Evolutionary conservation across 2,797 vertebrate species (phyloP).

Genomic region (Lindbergichthys nudifrons): DNA sequence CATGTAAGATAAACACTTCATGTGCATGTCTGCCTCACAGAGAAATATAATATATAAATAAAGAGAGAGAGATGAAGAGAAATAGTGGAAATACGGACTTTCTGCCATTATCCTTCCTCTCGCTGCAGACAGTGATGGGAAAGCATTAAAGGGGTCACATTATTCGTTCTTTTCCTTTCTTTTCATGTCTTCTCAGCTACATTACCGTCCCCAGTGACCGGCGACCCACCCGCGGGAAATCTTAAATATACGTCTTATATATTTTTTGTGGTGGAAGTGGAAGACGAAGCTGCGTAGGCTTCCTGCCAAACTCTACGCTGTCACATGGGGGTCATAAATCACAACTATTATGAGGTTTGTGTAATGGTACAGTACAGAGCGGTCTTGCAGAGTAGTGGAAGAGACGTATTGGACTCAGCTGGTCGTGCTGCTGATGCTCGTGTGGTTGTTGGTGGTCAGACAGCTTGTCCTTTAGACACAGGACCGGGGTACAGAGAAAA

Average conservation of each 20-base stretch:
- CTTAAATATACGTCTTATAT: constrained; percentile 56
- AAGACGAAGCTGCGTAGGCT: constrained; percentile 55
- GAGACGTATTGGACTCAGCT: constrained; percentile 49
- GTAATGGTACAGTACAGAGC: constrained; percentile 60
- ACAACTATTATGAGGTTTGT: constrained; percentile 77
- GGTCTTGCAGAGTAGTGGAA: constrained; percentile 44
- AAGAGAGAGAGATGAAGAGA: background rate
- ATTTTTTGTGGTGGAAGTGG: constrained; percentile 57
- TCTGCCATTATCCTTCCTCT: constrained; percentile 22
- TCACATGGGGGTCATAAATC: constrained; percentile 80
- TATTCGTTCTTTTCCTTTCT: constrained; percentile 32
- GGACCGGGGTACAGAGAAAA: constrained; percentile 14
- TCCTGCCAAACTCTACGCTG: constrained; percentile 66
- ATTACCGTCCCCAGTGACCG: constrained; percentile 35
- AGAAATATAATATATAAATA: background rate
- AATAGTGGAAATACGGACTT: constrained; percentile 56
- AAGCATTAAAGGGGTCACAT: constrained; percentile 35
- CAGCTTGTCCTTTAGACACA: constrained; percentile 55
- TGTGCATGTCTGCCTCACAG: constrained; percentile 36
- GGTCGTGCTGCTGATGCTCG: constrained; percentile 60
- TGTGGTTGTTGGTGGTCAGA: constrained; percentile 74
- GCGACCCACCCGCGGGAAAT: constrained; percentile 48
- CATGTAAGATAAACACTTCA: constrained; percentile 64
- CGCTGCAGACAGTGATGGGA: constrained; percentile 19
- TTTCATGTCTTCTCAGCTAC: constrained; percentile 38